Evolutionary conservation across 2,113 vertebrate species (phyloP).

Genomic region (Aramus guarauna): DNA sequence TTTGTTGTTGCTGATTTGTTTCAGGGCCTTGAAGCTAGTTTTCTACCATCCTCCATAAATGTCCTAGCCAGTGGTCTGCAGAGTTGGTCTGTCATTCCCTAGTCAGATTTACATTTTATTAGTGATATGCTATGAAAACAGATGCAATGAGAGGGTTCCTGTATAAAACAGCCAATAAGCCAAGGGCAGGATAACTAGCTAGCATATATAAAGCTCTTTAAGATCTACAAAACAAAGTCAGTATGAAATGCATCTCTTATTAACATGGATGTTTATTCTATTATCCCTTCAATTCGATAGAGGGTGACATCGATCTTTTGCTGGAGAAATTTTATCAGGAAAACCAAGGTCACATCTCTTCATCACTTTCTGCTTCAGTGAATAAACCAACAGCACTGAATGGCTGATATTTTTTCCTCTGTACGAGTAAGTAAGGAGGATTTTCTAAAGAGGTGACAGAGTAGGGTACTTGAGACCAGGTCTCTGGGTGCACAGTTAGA

Average conservation of each 20-base stretch:
- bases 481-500: neutral
- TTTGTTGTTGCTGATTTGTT: neutral
- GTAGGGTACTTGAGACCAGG: neutral
- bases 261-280: neutral
- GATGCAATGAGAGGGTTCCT: neutral
- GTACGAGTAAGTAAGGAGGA: constrained; percentile 66
- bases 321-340: constrained; percentile 85
- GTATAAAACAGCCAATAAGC: neutral
- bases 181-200: neutral
- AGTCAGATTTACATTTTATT: neutral
- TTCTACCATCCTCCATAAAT: neutral
- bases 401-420: too few species aligned
- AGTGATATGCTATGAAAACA: neutral
- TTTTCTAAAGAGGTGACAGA: neutral
- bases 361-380: constrained; percentile 58
- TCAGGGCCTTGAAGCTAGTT: neutral
- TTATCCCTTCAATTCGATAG: constrained; percentile 67
- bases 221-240: neutral
- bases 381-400: constrained; percentile 48
- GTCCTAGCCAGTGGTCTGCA: neutral
- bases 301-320: constrained; percentile 88
- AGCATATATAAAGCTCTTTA: neutral
- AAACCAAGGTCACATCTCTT: constrained; percentile 73
- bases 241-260: neutral
- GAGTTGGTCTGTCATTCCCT: neutral